A percentile compares a stretch with the other conserved stretches of the same genome.
These are phyloP conservation scores for Empidonax alnorum DNA, from an alignment of 2,113 vertebrate genomes.

Conservation along the genomic window DNA sequence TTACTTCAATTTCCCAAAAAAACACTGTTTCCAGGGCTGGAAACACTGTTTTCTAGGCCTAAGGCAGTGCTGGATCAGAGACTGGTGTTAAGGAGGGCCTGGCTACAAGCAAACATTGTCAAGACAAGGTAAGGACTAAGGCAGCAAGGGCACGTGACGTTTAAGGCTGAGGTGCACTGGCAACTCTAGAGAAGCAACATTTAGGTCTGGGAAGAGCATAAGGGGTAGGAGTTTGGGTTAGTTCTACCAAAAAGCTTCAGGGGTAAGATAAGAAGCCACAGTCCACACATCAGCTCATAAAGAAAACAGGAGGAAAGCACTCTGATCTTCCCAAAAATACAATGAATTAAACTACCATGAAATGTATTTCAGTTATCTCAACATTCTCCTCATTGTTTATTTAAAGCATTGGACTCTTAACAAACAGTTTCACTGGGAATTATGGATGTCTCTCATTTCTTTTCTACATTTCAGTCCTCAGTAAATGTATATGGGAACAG, in stretches of 20 bases:
- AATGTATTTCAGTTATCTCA: not conserved
- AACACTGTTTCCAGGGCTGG: not conserved
- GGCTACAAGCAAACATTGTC: not conserved
- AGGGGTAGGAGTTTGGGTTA: not conserved
- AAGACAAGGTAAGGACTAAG: not conserved
- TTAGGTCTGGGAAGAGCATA: not conserved
- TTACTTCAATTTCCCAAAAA: not conserved
- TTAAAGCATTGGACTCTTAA: not conserved
- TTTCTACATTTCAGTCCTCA: not conserved
- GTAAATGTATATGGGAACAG: not conserved
- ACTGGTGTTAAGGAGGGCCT: not conserved
- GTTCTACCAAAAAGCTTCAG: not conserved
- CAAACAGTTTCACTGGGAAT: not conserved
- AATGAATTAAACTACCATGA: not conserved
- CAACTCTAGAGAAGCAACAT: not conserved
- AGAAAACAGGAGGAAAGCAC: not conserved
- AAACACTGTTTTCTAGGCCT: not conserved
- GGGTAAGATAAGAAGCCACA: not conserved
- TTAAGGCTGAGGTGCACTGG: not conserved
- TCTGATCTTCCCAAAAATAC: not conserved
- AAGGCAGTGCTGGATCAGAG: not conserved
- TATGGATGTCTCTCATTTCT: not conserved
- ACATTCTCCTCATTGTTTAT: not conserved
- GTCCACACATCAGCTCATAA: not conserved
- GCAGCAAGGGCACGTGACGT: not conserved